Conservation (phyloP, 2,888 invertebrate genomes). For the Brachylomia viminalis region DNA sequence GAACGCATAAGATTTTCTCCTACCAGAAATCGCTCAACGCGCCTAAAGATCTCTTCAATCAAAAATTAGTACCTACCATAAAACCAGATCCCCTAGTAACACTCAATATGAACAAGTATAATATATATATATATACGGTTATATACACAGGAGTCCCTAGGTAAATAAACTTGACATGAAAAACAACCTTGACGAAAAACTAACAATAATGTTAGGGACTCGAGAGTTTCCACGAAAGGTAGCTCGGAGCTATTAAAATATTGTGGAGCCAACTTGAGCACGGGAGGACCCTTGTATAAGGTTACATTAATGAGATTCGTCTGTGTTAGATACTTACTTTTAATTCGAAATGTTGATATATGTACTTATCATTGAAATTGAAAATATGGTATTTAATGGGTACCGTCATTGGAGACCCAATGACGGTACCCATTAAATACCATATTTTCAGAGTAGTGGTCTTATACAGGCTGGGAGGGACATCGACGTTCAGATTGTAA, state of each 20-base stretch:
- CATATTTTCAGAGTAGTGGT: not conserved
- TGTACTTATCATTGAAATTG: not conserved
- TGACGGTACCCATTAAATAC: too few relatives aligned
- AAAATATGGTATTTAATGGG: too few relatives aligned
- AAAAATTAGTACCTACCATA: not conserved
- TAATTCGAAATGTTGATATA: not conserved
- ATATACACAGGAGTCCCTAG: not conserved
- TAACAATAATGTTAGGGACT: slow-evolving; percentile 4
- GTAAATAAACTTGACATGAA: slow-evolving; percentile 2
- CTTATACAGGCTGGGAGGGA: not conserved
- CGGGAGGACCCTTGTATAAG: not conserved
- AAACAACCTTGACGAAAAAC: slow-evolving; percentile 7
- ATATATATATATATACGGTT: too few relatives aligned
- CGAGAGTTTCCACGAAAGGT: slow-evolving; percentile 21
- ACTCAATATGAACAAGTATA: slow-evolving; percentile 19
- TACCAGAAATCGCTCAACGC: not conserved
- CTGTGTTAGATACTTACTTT: not conserved
- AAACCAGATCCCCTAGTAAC: not conserved
- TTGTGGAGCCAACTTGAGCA: not conserved
- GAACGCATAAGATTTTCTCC: not conserved
- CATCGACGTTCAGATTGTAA: too few relatives aligned
- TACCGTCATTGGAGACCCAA: too few relatives aligned
- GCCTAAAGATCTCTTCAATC: not conserved
- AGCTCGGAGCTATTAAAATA: slow-evolving; percentile 31
- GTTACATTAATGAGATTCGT: slow-evolving; percentile 6